Evolutionary conservation across 2,888 invertebrate species (phyloP), one percentile per base, ranked within the genome.

Genomic region (Watsonalla cultraria): DNA sequence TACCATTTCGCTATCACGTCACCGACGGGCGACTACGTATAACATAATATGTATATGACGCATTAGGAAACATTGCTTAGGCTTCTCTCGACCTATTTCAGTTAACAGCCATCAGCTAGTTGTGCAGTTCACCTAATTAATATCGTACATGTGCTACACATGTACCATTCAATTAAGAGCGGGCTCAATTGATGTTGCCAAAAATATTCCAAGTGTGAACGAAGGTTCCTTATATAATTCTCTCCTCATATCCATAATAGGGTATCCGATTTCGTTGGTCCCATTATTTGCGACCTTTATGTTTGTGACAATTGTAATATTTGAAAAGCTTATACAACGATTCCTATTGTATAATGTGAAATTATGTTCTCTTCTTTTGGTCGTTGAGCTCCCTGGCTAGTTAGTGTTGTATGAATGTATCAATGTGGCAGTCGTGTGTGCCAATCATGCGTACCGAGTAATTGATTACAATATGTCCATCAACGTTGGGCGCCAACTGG

Each of bases 401-500:
- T 24, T 2, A 24, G 24, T 24, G 24, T 24, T 24, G 24, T 24
- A 42, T 11, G 8, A 42, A 11, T 42, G 42, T 42, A 42, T 37
- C 37, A 37, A 39, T 15, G 49, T 35, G 13, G 48, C 48, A 34
- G 14, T 48, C 48, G 34, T 35, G 13, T 48, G 48, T 72, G 74
- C 68, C 74, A 74, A 72, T 68, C 65, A 66, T 52, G 57, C 62
- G 62, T 58, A 54, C 55, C 64, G 56, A 45, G 64, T 71, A 66
- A 75, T 77, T 61, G 70, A 78, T 74, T 54, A 56, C 54, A 56
- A 59, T 60, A 54, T 48, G 61, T 56, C 66, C 66, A 64, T 66
- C 65, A 66, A 53, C 64, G 65, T n/a, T 65, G 57, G 76, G 78
- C 78, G 80, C 79, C 80, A 77, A 65, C 69, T 69, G 68, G 66